Conservation (phyloP, 2,113 vertebrate species). For the Colistium nudipinnis region DNA sequence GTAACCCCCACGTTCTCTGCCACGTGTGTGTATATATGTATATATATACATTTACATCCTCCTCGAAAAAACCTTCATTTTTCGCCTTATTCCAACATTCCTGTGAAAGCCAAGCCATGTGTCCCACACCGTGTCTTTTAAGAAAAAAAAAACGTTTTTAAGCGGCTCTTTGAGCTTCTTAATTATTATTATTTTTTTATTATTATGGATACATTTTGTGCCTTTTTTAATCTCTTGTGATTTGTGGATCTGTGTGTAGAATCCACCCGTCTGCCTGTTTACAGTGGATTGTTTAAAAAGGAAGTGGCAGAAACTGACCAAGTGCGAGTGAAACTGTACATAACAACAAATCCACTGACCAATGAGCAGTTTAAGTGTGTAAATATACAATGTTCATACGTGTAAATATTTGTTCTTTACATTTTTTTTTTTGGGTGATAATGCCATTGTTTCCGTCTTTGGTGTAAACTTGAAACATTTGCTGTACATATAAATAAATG, state of each 20-base stretch:
- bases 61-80: constrained; percentile 21
- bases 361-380: constrained; percentile 54
- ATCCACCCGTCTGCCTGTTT: constrained; percentile 44
- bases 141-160: constrained; percentile 14
- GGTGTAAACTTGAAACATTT: constrained; percentile 57
- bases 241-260: constrained; percentile 35
- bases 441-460: constrained; percentile 36
- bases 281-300: constrained; percentile 26
- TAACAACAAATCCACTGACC: neutral
- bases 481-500: constrained; percentile 78
- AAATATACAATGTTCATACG: constrained; percentile 75
- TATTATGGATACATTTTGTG: constrained; percentile 13
- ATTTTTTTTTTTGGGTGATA: constrained; percentile 19
- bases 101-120: constrained; percentile 11
- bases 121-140: neutral
- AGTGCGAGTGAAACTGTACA: constrained; percentile 19
- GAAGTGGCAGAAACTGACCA: constrained; percentile 14
- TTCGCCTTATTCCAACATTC: constrained; percentile 29
- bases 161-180: neutral
- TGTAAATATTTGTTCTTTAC: constrained; percentile 74
- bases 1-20: neutral
- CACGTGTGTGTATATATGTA: constrained; percentile 19
- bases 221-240: constrained; percentile 34
- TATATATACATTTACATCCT: constrained; percentile 32
- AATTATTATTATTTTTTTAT: neutral